Conservation (phyloP, 2,113 vertebrate genomes). For the Leptobrachium leishanense region DNA sequence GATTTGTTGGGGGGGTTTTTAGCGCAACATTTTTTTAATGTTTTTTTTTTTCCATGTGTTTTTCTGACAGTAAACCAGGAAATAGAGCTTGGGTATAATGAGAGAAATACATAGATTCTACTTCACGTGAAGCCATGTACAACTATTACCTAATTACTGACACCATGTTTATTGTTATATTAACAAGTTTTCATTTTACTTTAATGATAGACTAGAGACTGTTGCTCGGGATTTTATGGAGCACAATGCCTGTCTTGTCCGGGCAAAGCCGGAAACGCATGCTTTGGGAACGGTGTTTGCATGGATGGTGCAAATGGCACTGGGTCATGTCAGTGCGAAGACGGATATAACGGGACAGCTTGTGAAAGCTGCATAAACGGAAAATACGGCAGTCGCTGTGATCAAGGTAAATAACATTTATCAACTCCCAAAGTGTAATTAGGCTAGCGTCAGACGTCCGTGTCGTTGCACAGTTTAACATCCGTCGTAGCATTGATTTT, state of each 20-base stretch:
- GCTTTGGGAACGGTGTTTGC: constrained; percentile 81
- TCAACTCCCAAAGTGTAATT: not conserved
- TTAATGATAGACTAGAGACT: constrained; percentile 70
- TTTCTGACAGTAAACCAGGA: no score
- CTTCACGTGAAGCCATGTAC: no score
- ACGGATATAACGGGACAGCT: constrained; percentile 77
- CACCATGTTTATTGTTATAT: not conserved
- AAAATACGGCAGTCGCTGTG: constrained; percentile 79
- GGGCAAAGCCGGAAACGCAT: constrained; percentile 62
- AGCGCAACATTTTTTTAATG: no score
- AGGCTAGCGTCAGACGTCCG: no score
- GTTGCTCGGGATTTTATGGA: constrained; percentile 85
- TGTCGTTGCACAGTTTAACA: no score
- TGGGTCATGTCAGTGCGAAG: constrained; percentile 72
- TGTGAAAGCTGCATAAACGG: constrained; percentile 77
- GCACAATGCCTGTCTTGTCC: constrained; percentile 86
- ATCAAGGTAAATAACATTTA: constrained; percentile 75
- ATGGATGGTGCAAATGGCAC: constrained; percentile 77
- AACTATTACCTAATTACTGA: no score
- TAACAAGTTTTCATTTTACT: not conserved
- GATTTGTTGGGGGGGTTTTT: no score
- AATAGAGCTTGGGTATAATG: no score
- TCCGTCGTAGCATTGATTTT: no score
- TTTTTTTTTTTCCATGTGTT: no score
- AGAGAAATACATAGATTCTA: no score